These are phyloP conservation scores for Drosophila truncata DNA, from an alignment of 1,140 invertebrate genomes.

Conservation along the genomic window DNA sequence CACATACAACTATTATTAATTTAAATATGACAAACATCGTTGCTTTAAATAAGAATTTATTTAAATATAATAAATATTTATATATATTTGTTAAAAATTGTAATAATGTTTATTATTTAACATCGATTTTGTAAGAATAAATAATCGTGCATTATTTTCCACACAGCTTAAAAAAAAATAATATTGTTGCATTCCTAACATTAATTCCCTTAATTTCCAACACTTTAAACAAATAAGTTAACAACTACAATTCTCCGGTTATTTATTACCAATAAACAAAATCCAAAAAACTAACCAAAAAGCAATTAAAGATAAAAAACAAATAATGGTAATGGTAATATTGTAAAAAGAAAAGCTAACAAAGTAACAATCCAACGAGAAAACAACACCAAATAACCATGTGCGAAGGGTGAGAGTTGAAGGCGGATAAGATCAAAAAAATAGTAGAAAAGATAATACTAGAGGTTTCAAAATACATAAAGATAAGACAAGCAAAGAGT, in stretches of 20 bases:
- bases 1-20: too few species aligned
- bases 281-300: neutral
- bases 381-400: constrained; percentile 18
- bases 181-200: too few species aligned
- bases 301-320: neutral
- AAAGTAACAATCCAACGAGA: constrained; percentile 18
- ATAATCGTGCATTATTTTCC: too few species aligned
- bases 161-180: too few species aligned
- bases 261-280: neutral
- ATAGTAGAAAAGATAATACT: constrained; percentile 32
- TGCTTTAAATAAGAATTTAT: too few species aligned
- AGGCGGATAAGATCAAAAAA: constrained; percentile 48
- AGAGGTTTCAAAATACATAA: constrained; percentile 20
- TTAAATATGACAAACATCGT: too few species aligned
- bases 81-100: too few species aligned
- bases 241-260: too few species aligned
- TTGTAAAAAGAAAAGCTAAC: constrained; percentile 13
- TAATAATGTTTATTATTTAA: too few species aligned
- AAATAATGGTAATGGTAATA: neutral
- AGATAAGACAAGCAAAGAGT: constrained; percentile 28
- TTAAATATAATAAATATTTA: too few species aligned
- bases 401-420: constrained; percentile 18
- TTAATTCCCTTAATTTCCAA: neutral
- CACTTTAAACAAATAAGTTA: neutral
- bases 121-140: too few species aligned